Evolutionary conservation across 2,797 vertebrate genomes (phyloP).

Genomic region (Eremophila alpestris): DNA sequence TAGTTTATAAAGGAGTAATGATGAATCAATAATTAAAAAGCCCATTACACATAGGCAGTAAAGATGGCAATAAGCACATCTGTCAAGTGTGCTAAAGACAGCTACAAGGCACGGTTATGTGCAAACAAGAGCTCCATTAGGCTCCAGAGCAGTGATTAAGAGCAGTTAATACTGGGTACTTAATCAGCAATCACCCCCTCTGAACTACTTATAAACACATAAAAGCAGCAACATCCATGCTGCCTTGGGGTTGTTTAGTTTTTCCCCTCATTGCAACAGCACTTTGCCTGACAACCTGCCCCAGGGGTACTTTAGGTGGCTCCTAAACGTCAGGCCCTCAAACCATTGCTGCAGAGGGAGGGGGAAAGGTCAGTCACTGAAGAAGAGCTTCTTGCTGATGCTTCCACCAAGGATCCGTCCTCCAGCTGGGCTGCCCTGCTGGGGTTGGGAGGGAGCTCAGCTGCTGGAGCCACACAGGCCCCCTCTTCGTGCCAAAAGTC

Average conservation of each 20-base stretch:
- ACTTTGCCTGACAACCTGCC: neutral
- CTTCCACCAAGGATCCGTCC: neutral
- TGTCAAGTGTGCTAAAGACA: slow-evolving; percentile 46
- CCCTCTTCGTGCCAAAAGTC: neutral
- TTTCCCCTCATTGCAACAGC: neutral
- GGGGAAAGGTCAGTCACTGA: neutral
- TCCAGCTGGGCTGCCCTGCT: neutral
- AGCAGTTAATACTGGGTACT: slow-evolving; percentile 39
- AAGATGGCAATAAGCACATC: slow-evolving; percentile 60
- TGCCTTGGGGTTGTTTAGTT: neutral
- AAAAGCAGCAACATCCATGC: neutral
- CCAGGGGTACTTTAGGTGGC: neutral
- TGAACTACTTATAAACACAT: slow-evolving; percentile 23
- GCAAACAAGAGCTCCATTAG: slow-evolving; percentile 56
- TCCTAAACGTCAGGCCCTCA: neutral
- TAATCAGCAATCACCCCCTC: slow-evolving; percentile 20
- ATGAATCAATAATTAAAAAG: slow-evolving; percentile 64
- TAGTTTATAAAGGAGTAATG: slow-evolving; percentile 38
- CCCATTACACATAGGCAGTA: neutral
- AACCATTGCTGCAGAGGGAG: neutral
- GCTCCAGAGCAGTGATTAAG: slow-evolving; percentile 56
- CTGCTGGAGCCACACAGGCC: neutral
- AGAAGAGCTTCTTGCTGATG: neutral
- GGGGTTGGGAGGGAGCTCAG: fast-evolving
- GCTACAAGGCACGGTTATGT: slow-evolving; percentile 23